A percentile compares a stretch with the other conserved stretches of the same genome.
These are phyloP conservation scores for Chaunax sp. DNA, from an alignment of 2,797 vertebrate species.

Conservation along the genomic window DNA sequence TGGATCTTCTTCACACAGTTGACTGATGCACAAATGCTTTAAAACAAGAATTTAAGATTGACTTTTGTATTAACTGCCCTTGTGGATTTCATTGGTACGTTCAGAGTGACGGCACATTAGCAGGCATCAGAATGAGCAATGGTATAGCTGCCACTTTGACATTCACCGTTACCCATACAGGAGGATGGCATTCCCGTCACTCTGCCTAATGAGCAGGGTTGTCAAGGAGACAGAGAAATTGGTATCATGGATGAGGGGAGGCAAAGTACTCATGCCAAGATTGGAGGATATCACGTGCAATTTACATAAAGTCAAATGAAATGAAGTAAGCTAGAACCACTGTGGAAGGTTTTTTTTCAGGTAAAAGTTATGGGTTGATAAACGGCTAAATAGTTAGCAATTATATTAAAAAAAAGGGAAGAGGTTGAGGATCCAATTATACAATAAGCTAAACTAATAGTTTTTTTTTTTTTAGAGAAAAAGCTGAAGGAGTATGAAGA, in stretches of 20 bases:
- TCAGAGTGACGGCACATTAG: not conserved
- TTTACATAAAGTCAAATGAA: slow-evolving; percentile 5
- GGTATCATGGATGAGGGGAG: slow-evolving; percentile 42
- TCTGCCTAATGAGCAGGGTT: slow-evolving; percentile 62
- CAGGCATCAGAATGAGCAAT: slow-evolving; percentile 22
- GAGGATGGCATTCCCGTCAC: slow-evolving; percentile 51
- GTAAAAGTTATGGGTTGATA: too few relatives aligned
- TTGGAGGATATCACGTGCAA: slow-evolving; percentile 19
- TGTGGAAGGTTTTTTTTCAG: too few relatives aligned
- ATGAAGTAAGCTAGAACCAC: too few relatives aligned
- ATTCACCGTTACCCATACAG: slow-evolving; percentile 34
- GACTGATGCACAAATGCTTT: not conserved
- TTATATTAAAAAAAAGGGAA: too few relatives aligned
- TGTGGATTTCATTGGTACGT: slow-evolving; percentile 19
- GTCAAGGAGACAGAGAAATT: slow-evolving; percentile 59
- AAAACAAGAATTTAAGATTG: not conserved
- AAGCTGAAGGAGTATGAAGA: too few relatives aligned
- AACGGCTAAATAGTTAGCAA: too few relatives aligned
- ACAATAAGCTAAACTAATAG: too few relatives aligned
- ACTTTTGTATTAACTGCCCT: slow-evolving; percentile 10
- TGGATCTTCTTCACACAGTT: not conserved
- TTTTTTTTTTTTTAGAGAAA: too few relatives aligned
- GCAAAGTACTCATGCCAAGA: slow-evolving; percentile 4
- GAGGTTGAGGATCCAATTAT: too few relatives aligned
- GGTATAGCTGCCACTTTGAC: slow-evolving; percentile 33